Conservation (phyloP, 2,888 invertebrate genomes). For the Celastrina argiolus region DNA sequence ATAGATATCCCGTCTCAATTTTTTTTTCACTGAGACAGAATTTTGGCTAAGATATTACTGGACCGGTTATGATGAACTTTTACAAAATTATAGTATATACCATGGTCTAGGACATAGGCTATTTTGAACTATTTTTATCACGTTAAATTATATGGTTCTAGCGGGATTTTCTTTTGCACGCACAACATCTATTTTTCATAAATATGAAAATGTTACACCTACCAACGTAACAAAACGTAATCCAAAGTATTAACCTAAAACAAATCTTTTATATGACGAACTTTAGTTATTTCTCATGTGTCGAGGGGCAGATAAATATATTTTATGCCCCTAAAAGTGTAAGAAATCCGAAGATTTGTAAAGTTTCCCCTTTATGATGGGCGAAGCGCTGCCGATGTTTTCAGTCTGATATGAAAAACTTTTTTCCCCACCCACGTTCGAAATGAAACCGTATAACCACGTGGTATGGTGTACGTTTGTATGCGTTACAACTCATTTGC, state of each 20-base stretch:
- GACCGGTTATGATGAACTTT: too few relatives aligned
- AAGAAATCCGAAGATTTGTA: conserved; percentile 75
- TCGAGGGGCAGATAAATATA: conserved; percentile 75
- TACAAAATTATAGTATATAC: too few relatives aligned
- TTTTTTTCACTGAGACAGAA: too few relatives aligned
- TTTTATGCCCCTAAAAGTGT: conserved; percentile 72
- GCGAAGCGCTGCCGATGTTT: conserved; percentile 68
- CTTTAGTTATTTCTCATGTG: conserved; percentile 67
- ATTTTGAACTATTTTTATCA: too few relatives aligned
- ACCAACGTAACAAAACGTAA: conserved; percentile 38
- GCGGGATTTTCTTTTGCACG: too few relatives aligned
- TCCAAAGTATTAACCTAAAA: conserved; percentile 54
- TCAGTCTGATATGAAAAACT: conserved; percentile 72
- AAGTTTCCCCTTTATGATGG: conserved; percentile 74
- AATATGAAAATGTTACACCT: conserved; percentile 9
- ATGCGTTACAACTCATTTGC: conserved; percentile 51
- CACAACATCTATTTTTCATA: background rate
- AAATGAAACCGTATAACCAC: conserved; percentile 40
- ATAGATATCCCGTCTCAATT: too few relatives aligned
- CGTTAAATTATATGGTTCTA: too few relatives aligned
- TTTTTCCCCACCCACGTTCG: conserved; percentile 38
- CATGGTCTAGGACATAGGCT: too few relatives aligned
- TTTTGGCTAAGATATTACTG: too few relatives aligned
- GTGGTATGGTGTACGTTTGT: conserved; percentile 38
- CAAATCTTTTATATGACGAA: conserved; percentile 61